phyloP scores from a whole-genome alignment of 2,888 invertebrate species.

The Megalurothrips usitatus region DNA sequence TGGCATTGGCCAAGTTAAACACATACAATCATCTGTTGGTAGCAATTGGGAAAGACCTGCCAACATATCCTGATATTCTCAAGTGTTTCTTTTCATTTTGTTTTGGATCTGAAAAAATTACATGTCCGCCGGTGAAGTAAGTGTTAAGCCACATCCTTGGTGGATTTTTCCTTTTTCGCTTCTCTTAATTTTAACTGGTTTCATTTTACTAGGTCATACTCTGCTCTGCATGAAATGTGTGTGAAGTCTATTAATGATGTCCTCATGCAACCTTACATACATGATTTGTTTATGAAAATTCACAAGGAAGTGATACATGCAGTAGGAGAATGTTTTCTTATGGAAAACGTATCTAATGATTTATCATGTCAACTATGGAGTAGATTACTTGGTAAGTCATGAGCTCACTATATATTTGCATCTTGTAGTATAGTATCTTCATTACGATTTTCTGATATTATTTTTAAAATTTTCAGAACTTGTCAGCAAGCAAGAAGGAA shows the following conservation, averaged over 20 bases:
- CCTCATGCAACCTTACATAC: not conserved
- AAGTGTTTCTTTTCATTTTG: not conserved
- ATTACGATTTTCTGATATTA: not conserved
- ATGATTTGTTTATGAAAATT: not conserved
- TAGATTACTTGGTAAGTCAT: not conserved
- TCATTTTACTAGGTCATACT: not conserved
- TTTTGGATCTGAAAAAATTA: constrained; percentile 1
- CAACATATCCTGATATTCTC: not conserved
- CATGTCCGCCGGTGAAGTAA: not conserved
- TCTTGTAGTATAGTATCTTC: not conserved
- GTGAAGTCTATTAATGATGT: not conserved
- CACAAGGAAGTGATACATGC: not conserved
- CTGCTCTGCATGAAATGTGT: not conserved
- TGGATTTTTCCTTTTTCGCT: not conserved
- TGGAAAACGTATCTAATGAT: not conserved
- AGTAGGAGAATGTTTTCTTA: not conserved
- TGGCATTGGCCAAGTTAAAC: not conserved
- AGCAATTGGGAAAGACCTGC: not conserved
- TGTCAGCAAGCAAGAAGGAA: not conserved
- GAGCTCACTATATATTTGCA: not conserved
- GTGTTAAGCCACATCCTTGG: not conserved
- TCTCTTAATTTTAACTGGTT: not conserved
- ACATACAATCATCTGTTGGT: not conserved
- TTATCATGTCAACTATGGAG: not conserved
- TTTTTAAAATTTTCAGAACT: not conserved